Evolutionary conservation across 2,797 vertebrate genomes (phyloP).

Genomic region (Clarias fuscus): DNA sequence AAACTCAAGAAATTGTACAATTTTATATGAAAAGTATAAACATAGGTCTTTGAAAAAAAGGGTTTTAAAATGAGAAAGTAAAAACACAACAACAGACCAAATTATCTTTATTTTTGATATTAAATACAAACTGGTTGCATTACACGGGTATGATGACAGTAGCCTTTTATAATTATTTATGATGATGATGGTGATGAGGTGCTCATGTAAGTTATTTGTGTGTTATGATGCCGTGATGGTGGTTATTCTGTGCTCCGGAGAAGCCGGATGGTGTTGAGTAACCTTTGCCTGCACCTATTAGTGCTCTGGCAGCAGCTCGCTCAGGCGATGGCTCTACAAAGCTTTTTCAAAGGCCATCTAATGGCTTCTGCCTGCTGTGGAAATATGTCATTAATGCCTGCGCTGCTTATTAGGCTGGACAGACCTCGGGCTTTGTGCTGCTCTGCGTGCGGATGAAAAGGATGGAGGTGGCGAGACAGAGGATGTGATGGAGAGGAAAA

Average conservation of each 20-base stretch:
- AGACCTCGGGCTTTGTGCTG: constrained; percentile 52
- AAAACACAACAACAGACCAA: neutral
- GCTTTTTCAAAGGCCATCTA: constrained; percentile 62
- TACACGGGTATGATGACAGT: neutral
- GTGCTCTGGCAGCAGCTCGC: constrained; percentile 50
- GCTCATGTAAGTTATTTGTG: neutral
- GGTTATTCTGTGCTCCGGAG: constrained; percentile 32
- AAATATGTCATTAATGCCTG: constrained; percentile 63
- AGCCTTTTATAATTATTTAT: neutral
- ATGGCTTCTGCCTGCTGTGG: constrained; percentile 60
- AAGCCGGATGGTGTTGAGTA: constrained; percentile 41
- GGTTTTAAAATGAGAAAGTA: neutral
- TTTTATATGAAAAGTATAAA: no score
- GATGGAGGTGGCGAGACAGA: constrained; percentile 12
- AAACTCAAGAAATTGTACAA: neutral
- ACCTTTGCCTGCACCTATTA: constrained; percentile 59
- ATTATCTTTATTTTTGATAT: neutral
- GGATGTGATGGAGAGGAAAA: neutral
- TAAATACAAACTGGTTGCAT: neutral
- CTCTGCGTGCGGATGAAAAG: constrained; percentile 51
- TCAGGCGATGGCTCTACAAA: constrained; percentile 56
- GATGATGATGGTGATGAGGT: neutral
- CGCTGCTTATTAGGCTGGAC: constrained; percentile 59
- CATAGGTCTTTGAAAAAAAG: neutral
- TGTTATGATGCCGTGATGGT: constrained; percentile 38